Evolutionary conservation across 2,888 invertebrate species (phyloP).

Genomic region (Germaria angustata): DNA sequence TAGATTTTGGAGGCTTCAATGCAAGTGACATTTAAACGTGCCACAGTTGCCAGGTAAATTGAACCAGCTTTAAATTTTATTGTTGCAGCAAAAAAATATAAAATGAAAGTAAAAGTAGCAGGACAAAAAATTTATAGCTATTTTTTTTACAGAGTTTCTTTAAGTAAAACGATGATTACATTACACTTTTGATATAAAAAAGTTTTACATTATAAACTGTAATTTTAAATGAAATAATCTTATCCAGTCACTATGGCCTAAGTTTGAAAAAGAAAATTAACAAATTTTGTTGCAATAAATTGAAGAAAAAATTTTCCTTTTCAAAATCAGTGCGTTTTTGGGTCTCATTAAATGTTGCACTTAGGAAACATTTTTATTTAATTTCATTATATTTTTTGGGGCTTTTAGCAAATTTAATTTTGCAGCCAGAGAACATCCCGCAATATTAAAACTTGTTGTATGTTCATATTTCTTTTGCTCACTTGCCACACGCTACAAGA

Average conservation of each 20-base stretch:
- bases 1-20: not conserved
- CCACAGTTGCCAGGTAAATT: not conserved
- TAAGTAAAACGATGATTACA: no score
- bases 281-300: conserved; percentile 10
- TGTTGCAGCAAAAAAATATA: not conserved
- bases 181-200: no score
- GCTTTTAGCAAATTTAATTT: not conserved
- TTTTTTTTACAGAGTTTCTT: no score
- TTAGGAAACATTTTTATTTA: not conserved
- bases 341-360: conserved; percentile 25
- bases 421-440: conserved; percentile 10
- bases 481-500: conserved; percentile 17
- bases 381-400: conserved; percentile 6
- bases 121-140: not conserved
- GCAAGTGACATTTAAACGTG: not conserved
- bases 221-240: conserved; percentile 4
- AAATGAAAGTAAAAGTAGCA: conserved; percentile 29
- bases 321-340: conserved; percentile 52
- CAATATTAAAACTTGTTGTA: not conserved
- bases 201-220: not conserved
- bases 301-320: no score
- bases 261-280: not conserved
- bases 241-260: not conserved
- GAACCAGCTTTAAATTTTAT: not conserved
- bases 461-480: not conserved